phyloP scores from a whole-genome alignment of 1,140 invertebrate genomes.

The Galleria mellonella region DNA sequence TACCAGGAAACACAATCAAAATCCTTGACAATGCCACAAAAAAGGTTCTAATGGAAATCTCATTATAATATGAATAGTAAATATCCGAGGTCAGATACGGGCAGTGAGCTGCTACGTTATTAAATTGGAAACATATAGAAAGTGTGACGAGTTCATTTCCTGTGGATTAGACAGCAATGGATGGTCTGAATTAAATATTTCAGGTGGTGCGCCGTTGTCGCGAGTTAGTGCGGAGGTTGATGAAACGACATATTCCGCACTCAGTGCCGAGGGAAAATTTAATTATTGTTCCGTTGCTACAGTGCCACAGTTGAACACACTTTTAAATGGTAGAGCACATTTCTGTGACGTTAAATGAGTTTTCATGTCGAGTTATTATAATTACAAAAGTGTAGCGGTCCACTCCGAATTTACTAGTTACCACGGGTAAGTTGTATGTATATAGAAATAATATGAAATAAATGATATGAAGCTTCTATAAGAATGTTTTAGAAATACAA shows the following conservation, averaged over 20 bases:
- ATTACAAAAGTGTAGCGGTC: conserved; percentile 22
- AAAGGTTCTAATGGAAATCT: too few species aligned
- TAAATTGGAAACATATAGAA: conserved; percentile 7
- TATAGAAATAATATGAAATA: too few species aligned
- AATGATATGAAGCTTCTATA: too few species aligned
- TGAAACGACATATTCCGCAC: conserved; percentile 55
- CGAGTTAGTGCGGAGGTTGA: conserved; percentile 56
- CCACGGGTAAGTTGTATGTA: too few species aligned
- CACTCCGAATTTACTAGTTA: too few species aligned
- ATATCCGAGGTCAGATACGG: too few species aligned
- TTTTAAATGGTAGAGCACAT: conserved; percentile 58
- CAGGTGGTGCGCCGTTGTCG: conserved; percentile 43
- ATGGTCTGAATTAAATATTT: conserved; percentile 67
- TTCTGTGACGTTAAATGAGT: conserved; percentile 56
- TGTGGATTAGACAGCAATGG: conserved; percentile 58
- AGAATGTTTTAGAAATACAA: too few species aligned
- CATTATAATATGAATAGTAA: too few species aligned
- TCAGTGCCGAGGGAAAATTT: conserved; percentile 57
- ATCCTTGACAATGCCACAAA: too few species aligned
- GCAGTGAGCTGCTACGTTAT: too few species aligned
- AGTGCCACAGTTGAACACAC: conserved; percentile 51
- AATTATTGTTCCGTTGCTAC: conserved; percentile 60
- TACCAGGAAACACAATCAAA: too few species aligned
- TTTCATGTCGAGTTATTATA: conserved; percentile 53
- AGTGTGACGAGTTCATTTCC: conserved; percentile 58